Conservation (phyloP, 2,797 vertebrate genomes). For the Eospalax fontanierii region DNA sequence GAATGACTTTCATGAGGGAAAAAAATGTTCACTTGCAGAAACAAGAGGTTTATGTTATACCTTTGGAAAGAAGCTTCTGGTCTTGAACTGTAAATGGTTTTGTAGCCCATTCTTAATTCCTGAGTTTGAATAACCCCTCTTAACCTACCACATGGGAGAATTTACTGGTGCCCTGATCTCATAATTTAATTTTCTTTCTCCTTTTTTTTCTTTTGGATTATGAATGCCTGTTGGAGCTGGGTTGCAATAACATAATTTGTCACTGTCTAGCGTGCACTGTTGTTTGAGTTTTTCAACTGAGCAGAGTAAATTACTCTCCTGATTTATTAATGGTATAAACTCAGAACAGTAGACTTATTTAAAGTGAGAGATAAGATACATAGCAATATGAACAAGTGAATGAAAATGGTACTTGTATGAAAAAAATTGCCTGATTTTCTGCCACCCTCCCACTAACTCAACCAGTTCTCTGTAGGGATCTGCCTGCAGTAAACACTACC, state of each 20-base stretch:
- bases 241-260: slow-evolving; percentile 64
- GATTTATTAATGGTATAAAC: slow-evolving; percentile 62
- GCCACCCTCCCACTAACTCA: not conserved
- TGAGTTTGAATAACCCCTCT: not conserved
- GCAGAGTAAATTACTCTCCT: slow-evolving; percentile 66
- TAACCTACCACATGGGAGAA: not conserved
- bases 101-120: not conserved
- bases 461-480: not conserved
- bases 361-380: slow-evolving; percentile 68
- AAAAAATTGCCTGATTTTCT: slow-evolving; percentile 18
- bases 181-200: slow-evolving; percentile 45
- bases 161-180: not conserved
- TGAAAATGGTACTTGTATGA: slow-evolving; percentile 17
- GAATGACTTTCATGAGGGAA: not conserved
- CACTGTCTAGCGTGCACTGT: slow-evolving; percentile 36
- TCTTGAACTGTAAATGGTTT: not conserved
- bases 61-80: not conserved
- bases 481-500: not conserved
- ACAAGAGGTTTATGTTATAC: not conserved
- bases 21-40: not conserved
- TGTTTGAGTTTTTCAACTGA: slow-evolving; percentile 59
- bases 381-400: not conserved
- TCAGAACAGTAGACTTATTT: slow-evolving; percentile 62
- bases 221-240: slow-evolving; percentile 53
- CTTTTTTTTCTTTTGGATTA: slow-evolving; percentile 63